A percentile compares a stretch with the other conserved stretches of the same genome.
Conservation (phyloP, 64 coral and sea anemone species). For the Astreopora myriophthalma region DNA sequence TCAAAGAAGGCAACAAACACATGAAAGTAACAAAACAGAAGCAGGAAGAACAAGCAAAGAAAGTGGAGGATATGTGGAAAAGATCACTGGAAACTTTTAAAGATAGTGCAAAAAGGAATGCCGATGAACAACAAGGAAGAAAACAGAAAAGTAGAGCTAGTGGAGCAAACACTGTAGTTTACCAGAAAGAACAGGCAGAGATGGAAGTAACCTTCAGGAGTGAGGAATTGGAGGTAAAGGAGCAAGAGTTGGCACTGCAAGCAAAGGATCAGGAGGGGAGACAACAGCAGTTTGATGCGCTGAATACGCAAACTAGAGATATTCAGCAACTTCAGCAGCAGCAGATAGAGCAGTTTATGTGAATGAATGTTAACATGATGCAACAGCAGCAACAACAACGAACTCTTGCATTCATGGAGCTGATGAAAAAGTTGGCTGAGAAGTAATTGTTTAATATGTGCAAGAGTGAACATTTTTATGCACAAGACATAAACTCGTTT, state of each 20-base stretch:
- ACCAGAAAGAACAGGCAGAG: neutral
- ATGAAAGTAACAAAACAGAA: conserved; percentile 11
- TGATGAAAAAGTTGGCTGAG: no score
- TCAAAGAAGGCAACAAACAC: neutral
- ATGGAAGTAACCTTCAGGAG: neutral
- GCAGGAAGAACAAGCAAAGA: neutral
- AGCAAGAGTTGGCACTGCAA: neutral
- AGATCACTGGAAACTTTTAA: conserved; percentile 20
- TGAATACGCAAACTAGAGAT: neutral
- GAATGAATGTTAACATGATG: conserved; percentile 62
- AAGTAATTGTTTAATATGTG: no score
- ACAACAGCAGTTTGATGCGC: neutral
- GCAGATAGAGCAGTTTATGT: neutral
- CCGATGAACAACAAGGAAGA: no score
- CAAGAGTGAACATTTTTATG: no score
- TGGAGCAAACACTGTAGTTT: no score
- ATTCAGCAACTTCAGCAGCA: neutral
- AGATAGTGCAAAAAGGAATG: conserved; percentile 6
- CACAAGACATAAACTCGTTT: no score
- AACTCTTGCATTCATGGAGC: neutral
- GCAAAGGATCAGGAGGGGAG: neutral
- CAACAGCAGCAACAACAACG: conserved; percentile 28
- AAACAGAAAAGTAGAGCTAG: no score
- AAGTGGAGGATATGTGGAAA: conserved; percentile 21
- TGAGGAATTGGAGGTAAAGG: neutral